Evolutionary conservation across 2,888 invertebrate species (phyloP).

Genomic region (Crepidodera aurea): DNA sequence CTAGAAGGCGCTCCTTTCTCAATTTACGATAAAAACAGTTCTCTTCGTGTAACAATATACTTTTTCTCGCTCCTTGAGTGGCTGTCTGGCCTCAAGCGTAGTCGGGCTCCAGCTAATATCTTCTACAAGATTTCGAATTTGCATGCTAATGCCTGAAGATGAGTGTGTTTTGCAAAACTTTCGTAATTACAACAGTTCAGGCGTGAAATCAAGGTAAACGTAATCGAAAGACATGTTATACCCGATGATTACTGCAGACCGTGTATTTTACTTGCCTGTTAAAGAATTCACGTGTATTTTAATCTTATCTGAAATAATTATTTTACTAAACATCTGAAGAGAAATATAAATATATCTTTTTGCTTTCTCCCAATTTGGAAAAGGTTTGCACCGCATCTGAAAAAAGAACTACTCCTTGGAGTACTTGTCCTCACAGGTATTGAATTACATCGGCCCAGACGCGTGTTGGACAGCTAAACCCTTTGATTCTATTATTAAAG

Average conservation of each 20-base stretch:
- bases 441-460: too few relatives aligned
- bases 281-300: background rate
- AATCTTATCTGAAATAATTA: too few relatives aligned
- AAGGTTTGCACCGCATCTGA: too few relatives aligned
- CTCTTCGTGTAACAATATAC: background rate
- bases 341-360: too few relatives aligned
- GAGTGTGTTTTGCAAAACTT: conserved; percentile 29
- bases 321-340: too few relatives aligned
- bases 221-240: conserved; percentile 15
- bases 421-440: too few relatives aligned
- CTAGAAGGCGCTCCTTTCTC: too few relatives aligned
- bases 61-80: background rate
- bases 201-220: conserved; percentile 26
- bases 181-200: conserved; percentile 22
- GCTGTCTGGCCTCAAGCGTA: conserved; percentile 15
- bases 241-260: background rate
- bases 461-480: too few relatives aligned
- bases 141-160: conserved; percentile 31
- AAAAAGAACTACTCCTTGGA: too few relatives aligned
- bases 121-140: conserved; percentile 32
- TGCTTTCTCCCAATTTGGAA: too few relatives aligned
- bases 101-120: conserved; percentile 19
- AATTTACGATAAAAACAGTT: background rate
- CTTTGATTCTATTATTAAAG: too few relatives aligned
- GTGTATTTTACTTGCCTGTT: background rate